Conservation (phyloP, 2,797 vertebrate species). For the Xenopus petersii region DNA sequence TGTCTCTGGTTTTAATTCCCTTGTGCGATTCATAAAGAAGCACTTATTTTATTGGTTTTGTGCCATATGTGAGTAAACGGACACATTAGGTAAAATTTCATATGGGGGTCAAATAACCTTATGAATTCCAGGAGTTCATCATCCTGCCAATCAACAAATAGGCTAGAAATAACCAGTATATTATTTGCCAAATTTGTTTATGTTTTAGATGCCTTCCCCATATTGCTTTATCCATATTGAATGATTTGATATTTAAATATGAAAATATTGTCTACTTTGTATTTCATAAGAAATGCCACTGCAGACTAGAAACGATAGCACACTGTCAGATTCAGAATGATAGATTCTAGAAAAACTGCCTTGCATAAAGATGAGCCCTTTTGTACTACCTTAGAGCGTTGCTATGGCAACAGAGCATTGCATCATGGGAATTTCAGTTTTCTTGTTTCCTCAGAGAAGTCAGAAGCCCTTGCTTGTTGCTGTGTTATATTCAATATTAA, state of each 20-base stretch:
- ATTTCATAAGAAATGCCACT: slow-evolving; percentile 67
- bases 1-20: slow-evolving; percentile 35
- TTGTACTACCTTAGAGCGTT: slow-evolving; percentile 67
- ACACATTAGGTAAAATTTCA: no score
- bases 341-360: slow-evolving; percentile 61
- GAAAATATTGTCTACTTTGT: slow-evolving; percentile 61
- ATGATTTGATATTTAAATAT: slow-evolving; percentile 56
- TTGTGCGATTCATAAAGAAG: neutral
- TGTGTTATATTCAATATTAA: slow-evolving; percentile 57
- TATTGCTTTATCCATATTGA: slow-evolving; percentile 46
- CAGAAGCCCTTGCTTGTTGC: slow-evolving; percentile 56
- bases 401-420: slow-evolving; percentile 63
- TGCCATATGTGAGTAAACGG: neutral
- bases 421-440: slow-evolving; percentile 68
- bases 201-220: neutral
- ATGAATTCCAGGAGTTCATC: slow-evolving; percentile 33
- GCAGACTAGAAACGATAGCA: slow-evolving; percentile 60
- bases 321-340: slow-evolving; percentile 64
- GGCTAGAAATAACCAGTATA: slow-evolving; percentile 9
- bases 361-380: slow-evolving; percentile 67
- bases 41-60: slow-evolving; percentile 3
- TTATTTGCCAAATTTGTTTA: no score
- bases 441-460: slow-evolving; percentile 59
- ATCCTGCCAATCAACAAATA: slow-evolving; percentile 52
- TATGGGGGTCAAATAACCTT: slow-evolving; percentile 14